phyloP scores from a whole-genome alignment of 2,888 invertebrate species.

The Rotaria magnacalcarata region DNA sequence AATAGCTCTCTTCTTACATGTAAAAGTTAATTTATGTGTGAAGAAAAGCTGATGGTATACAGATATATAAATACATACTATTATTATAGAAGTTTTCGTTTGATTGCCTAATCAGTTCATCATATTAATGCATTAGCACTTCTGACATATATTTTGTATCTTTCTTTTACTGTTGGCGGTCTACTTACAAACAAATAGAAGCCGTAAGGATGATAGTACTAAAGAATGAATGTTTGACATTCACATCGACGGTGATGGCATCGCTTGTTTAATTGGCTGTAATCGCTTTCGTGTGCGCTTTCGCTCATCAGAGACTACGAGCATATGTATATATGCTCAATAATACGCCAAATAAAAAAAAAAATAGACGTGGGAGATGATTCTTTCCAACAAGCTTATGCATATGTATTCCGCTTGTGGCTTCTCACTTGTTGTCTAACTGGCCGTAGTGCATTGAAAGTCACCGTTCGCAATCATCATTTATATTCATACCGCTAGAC shows the following conservation, averaged over 20 bases:
- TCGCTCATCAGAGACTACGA: neutral
- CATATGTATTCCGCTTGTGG: neutral
- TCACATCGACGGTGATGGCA: slow-evolving; percentile 14
- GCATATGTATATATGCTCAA: neutral
- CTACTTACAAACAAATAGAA: neutral
- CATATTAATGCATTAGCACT: neutral
- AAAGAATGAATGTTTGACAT: neutral
- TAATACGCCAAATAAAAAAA: neutral
- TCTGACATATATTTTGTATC: neutral
- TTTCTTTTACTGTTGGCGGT: neutral
- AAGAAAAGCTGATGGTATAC: neutral
- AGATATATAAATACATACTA: neutral
- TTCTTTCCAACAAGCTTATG: neutral
- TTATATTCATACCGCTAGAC: neutral
- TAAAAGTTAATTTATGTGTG: neutral
- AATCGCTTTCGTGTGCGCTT: neutral
- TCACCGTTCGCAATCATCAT: neutral
- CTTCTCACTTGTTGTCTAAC: neutral
- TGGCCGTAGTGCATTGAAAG: neutral
- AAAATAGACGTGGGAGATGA: neutral
- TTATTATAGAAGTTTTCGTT: neutral
- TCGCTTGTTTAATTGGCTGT: neutral
- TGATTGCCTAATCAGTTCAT: neutral
- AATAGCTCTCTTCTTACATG: neutral
- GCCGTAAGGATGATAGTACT: slow-evolving; percentile 4